phyloP scores from a whole-genome alignment of 2,113 vertebrate genomes.

The Porphyrio hochstetteri region DNA sequence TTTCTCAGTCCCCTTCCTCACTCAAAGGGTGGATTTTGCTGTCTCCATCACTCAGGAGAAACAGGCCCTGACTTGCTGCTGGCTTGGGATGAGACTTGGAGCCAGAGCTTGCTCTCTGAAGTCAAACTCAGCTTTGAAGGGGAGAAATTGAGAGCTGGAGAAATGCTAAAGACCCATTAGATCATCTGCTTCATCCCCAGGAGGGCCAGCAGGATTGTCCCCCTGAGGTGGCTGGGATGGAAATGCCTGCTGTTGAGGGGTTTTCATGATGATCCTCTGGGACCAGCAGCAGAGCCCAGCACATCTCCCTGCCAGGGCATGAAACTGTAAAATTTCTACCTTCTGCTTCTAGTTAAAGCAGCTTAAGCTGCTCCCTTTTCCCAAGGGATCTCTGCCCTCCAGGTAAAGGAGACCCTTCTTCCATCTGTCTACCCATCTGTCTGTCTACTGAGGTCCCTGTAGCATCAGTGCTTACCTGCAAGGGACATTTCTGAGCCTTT shows the following conservation, averaged over 20 bases:
- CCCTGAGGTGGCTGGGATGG: background rate
- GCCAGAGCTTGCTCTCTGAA: background rate
- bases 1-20: background rate
- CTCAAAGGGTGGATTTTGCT: constrained; percentile 21
- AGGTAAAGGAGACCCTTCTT: background rate
- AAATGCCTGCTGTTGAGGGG: background rate
- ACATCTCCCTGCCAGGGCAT: background rate
- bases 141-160: background rate
- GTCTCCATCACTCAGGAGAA: background rate
- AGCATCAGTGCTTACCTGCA: background rate
- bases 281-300: background rate
- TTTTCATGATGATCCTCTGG: constrained; percentile 9
- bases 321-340: constrained; percentile 2
- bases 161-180: constrained; percentile 21
- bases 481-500: background rate
- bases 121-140: background rate
- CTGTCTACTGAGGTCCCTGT: background rate
- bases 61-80: background rate
- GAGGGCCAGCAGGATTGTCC: background rate
- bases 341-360: constrained; percentile 15
- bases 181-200: background rate
- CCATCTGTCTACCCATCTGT: background rate
- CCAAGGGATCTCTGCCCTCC: background rate
- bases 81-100: background rate
- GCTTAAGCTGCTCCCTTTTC: background rate